phyloP scores from a whole-genome alignment of 2,113 vertebrate genomes.

The Oryzias melastigma region DNA sequence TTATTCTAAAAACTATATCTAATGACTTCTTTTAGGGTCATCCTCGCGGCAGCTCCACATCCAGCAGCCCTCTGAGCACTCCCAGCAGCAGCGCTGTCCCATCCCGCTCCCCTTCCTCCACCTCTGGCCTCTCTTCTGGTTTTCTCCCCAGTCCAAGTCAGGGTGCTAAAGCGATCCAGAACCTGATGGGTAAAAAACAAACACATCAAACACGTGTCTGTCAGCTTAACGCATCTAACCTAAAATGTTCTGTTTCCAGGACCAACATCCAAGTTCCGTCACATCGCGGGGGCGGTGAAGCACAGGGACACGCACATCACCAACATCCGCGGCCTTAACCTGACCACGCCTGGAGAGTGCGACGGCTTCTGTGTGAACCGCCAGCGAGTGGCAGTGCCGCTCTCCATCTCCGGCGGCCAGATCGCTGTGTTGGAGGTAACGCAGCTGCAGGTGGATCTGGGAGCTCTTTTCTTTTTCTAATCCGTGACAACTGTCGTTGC shows the following conservation, averaged over 20 bases:
- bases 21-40: conserved; percentile 76
- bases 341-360: conserved; percentile 91
- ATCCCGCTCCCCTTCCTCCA: conserved; percentile 82
- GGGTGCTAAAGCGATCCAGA: conserved; percentile 84
- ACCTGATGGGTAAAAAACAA: conserved; percentile 81
- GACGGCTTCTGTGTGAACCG: conserved; percentile 90
- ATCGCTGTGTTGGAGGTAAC: conserved; percentile 90
- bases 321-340: conserved; percentile 90
- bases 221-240: not conserved
- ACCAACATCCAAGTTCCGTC: conserved; percentile 87
- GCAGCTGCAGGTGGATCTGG: not conserved
- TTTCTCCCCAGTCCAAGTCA: conserved; percentile 89
- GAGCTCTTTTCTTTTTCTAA: not conserved
- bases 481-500: not conserved
- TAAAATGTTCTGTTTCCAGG: conserved; percentile 30
- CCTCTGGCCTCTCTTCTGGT: conserved; percentile 84
- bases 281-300: conserved; percentile 83
- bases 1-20: too few relatives aligned
- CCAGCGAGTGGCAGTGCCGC: conserved; percentile 82
- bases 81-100: conserved; percentile 81
- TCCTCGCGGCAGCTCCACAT: conserved; percentile 76
- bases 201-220: not conserved
- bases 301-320: conserved; percentile 91
- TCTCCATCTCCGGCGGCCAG: conserved; percentile 88
- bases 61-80: conserved; percentile 82